Conservation (phyloP, 2,113 vertebrate genomes). For the Capreolus pygargus region DNA sequence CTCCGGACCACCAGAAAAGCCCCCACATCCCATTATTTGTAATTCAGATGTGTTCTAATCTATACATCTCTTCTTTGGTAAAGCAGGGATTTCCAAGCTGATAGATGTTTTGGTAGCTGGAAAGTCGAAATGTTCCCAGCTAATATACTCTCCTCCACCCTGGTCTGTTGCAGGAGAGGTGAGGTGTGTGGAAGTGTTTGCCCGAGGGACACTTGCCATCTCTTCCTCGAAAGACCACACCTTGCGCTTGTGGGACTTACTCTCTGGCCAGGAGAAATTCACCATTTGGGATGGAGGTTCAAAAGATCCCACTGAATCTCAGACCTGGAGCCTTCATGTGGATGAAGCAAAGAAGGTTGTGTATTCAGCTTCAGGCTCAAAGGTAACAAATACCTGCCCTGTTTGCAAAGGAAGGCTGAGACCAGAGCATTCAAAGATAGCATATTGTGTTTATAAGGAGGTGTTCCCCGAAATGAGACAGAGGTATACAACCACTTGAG, state of each 20-base stretch:
- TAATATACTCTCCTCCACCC: not conserved
- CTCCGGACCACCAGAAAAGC: not conserved
- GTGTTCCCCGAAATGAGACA: not conserved
- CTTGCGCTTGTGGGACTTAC: constrained; percentile 82
- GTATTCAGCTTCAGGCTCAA: constrained; percentile 74
- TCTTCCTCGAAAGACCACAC: constrained; percentile 83
- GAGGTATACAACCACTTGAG: not conserved
- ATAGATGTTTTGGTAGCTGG: not conserved
- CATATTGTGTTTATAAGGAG: not conserved
- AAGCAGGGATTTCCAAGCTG: not conserved
- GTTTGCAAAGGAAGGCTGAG: not conserved
- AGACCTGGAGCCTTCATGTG: constrained; percentile 72
- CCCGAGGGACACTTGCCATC: constrained; percentile 74
- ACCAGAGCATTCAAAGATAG: not conserved
- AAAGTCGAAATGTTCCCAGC: not conserved
- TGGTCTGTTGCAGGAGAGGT: constrained; percentile 77
- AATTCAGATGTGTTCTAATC: not conserved
- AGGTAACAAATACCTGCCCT: constrained; percentile 73
- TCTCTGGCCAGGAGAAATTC: constrained; percentile 79
- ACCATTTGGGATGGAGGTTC: constrained; percentile 69
- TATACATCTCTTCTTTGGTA: not conserved
- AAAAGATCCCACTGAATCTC: constrained; percentile 13
- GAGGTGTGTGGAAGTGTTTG: constrained; percentile 73
- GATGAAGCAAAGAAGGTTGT: constrained; percentile 74
- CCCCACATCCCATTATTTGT: not conserved